These are phyloP conservation scores for Acrocephalus arundinaceus DNA, from an alignment of 2,113 vertebrate genomes.

Conservation along the genomic window DNA sequence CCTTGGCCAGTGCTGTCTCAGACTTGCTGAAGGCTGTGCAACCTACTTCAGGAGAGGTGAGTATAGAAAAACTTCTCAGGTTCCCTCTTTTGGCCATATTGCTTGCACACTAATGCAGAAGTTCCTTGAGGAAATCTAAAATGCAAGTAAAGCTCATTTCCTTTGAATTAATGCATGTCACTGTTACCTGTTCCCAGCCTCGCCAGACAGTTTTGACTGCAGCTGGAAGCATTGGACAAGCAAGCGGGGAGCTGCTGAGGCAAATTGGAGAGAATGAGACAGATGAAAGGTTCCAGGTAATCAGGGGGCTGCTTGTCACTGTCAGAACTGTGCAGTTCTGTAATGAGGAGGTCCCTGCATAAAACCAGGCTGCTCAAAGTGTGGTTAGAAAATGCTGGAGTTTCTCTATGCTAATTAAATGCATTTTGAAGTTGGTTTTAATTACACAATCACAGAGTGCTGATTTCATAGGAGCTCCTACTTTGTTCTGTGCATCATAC, in stretches of 20 bases:
- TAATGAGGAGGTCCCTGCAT: not conserved
- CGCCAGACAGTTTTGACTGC: slow-evolving; percentile 97
- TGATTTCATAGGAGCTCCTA: not conserved
- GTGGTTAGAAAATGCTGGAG: not conserved
- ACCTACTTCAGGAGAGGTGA: slow-evolving; percentile 93
- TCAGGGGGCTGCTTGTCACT: not conserved
- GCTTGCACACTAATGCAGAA: not conserved
- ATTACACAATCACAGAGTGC: not conserved
- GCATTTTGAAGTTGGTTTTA: not conserved
- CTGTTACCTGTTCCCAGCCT: slow-evolving; percentile 75
- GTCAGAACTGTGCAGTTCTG: not conserved
- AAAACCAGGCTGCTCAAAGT: not conserved
- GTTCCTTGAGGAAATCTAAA: not conserved
- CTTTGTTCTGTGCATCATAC: not conserved
- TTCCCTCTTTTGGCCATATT: not conserved
- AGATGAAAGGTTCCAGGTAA: slow-evolving; percentile 96
- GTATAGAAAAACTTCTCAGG: no score
- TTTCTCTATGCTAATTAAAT: not conserved
- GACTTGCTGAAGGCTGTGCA: slow-evolving; percentile 95
- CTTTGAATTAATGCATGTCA: not conserved
- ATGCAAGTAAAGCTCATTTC: not conserved
- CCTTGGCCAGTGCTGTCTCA: slow-evolving; percentile 90
- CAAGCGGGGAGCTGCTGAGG: slow-evolving; percentile 93
- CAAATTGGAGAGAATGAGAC: slow-evolving; percentile 99
- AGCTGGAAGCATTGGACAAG: slow-evolving; percentile 96